Evolutionary conservation across 2,113 vertebrate genomes (phyloP), one percentile per base, ranked within the genome.

Genomic region (Struthidea cinerea): DNA sequence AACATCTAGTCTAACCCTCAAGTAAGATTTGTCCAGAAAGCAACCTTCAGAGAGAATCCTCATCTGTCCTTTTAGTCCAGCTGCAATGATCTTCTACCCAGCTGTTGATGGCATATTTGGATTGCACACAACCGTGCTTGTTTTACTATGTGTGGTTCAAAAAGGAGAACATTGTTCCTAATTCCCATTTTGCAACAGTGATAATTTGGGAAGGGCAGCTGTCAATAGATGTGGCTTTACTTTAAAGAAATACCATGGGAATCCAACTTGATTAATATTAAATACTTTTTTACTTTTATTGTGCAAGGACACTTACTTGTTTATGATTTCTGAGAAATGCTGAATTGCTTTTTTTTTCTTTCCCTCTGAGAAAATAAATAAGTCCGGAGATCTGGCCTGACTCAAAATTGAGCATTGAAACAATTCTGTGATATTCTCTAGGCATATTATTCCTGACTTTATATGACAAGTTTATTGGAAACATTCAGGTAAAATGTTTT

Each of bases 391-490:
- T n/a, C 46, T 74, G 52, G 13, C 27, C 24, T 85, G 39, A 78
- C 21, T 20, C 15, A 30, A 73, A 78, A 70, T 33, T 2, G 4
- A 78, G 52, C 30, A 59, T 4, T 67, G 52, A 82, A 95, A 93
- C 53, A 79, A 64, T 94, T 89, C 35, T 50, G 7, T 90, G 65
- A 39, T 71, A 11, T 79, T 87, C 30, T 94, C 44, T 15, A n/a
- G 35, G 20, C 20, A 39, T 89, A 70, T 79, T 82, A 60, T 68
- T 95, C 44, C 32, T 79, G 47, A 82, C 33, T 82, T 70, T 67
- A 59, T 89, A 39, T 67, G 84, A 75, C 52, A 89, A 79, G 27
- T 76, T 93, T 90, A 79, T 91, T 78, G 65, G n/a, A 94, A 95
- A 79, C 9, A 49, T 82, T 87, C 39, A 60, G 61, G 46, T 81